Percentiles rank a stretch among this genome's conserved stretches.
Conservation (phyloP, 2,888 invertebrate genomes). For the Rotaria sp. region DNA sequence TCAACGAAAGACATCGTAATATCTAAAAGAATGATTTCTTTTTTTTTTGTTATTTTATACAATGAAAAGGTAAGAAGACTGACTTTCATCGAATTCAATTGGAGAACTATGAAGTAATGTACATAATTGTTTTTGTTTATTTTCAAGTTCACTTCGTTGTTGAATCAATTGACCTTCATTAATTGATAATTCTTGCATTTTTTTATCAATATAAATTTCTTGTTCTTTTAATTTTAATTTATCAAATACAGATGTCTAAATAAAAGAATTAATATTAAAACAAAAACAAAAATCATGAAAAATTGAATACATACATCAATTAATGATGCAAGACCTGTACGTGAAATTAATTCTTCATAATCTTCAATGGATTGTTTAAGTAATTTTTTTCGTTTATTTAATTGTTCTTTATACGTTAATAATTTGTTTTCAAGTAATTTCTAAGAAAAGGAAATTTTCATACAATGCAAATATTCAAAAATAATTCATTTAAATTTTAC, state of each 20-base stretch:
- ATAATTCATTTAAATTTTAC: neutral
- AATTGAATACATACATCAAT: neutral
- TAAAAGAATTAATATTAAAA: neutral
- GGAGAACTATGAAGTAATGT: neutral
- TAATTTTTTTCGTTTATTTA: slow-evolving; percentile 1
- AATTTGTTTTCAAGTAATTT: neutral
- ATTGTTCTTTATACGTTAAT: neutral
- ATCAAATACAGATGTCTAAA: neutral
- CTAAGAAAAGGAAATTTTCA: neutral
- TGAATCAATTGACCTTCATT: neutral
- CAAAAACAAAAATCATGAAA: neutral
- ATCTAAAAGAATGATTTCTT: neutral
- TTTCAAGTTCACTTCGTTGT: neutral
- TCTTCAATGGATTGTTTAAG: neutral
- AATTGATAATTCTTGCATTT: neutral
- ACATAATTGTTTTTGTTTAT: neutral
- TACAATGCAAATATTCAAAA: neutral
- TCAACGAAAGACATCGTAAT: neutral
- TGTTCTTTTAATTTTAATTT: neutral
- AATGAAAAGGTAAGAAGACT: neutral
- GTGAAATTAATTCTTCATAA: neutral
- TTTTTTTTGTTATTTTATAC: neutral
- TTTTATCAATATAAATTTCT: slow-evolving; percentile 3
- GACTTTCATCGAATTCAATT: neutral
- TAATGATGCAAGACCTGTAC: neutral